Evolutionary conservation across 2,797 vertebrate genomes (phyloP).

Genomic region (Eulemur rubriventer): DNA sequence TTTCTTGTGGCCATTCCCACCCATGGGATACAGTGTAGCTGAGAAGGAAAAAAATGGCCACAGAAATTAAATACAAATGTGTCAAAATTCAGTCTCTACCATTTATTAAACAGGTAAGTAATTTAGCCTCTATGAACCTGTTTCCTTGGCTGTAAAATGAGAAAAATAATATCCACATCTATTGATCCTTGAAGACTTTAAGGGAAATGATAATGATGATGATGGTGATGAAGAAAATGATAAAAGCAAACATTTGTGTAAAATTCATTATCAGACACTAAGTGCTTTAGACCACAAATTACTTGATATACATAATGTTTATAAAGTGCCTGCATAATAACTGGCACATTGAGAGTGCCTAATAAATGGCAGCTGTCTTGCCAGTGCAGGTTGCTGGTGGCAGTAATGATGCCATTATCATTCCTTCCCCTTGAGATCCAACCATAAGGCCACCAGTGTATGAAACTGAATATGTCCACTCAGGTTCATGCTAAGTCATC

Average conservation of each 20-base stretch:
- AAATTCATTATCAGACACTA: neutral
- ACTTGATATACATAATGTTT: neutral
- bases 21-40: neutral
- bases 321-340: neutral
- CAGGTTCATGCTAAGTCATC: neutral
- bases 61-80: neutral
- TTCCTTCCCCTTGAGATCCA: neutral
- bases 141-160: neutral
- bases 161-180: neutral
- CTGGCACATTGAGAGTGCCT: neutral
- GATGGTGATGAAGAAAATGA: neutral
- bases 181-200: neutral
- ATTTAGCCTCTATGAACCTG: neutral
- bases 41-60: neutral
- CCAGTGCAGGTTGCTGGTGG: neutral
- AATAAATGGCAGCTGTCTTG: neutral
- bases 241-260: constrained; percentile 24
- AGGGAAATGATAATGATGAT: neutral
- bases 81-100: neutral
- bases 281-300: neutral
- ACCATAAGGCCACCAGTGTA: neutral
- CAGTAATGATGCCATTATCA: accelerated
- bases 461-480: neutral
- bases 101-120: constrained; percentile 31
- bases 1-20: neutral